These are phyloP conservation scores for Cottus gobio DNA, from an alignment of 2,113 vertebrate genomes.

Conservation along the genomic window DNA sequence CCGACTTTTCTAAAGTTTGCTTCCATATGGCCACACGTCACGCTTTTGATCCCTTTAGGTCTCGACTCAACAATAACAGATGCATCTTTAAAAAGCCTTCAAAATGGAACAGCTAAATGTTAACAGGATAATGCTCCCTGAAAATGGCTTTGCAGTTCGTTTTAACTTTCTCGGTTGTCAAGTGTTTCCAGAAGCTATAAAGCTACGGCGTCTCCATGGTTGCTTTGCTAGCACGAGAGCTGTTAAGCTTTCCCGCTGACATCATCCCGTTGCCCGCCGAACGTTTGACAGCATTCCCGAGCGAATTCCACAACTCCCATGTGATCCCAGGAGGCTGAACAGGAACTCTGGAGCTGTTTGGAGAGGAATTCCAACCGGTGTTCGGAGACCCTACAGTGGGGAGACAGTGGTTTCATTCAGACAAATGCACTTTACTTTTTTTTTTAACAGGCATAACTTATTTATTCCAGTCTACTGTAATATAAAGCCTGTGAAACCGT, in stretches of 20 bases:
- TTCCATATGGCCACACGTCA: not conserved
- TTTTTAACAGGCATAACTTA: not conserved
- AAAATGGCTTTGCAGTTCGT: constrained; percentile 23
- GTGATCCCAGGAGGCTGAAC: constrained; percentile 54
- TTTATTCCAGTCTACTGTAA: not conserved
- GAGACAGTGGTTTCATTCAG: constrained; percentile 21
- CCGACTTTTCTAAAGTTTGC: not conserved
- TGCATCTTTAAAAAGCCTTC: not conserved
- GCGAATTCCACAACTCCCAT: constrained; percentile 63
- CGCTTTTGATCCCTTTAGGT: constrained; percentile 8
- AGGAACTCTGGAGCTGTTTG: constrained; percentile 37
- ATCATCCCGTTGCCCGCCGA: constrained; percentile 49
- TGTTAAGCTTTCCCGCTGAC: constrained; percentile 57
- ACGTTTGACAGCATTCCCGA: constrained; percentile 58
- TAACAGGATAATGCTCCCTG: constrained; percentile 24
- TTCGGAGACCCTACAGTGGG: not conserved
- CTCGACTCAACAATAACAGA: not conserved
- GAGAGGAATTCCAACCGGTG: constrained; percentile 6
- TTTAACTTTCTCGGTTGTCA: constrained; percentile 39
- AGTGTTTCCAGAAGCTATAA: constrained; percentile 49
- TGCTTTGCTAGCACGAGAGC: constrained; percentile 39
- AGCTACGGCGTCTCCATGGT: constrained; percentile 32
- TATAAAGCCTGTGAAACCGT: not conserved
- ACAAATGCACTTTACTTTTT: constrained; percentile 11
- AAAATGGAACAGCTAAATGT: constrained; percentile 22